phyloP scores from a whole-genome alignment of 2,888 invertebrate genomes.

The Syrphus vitripennis region DNA sequence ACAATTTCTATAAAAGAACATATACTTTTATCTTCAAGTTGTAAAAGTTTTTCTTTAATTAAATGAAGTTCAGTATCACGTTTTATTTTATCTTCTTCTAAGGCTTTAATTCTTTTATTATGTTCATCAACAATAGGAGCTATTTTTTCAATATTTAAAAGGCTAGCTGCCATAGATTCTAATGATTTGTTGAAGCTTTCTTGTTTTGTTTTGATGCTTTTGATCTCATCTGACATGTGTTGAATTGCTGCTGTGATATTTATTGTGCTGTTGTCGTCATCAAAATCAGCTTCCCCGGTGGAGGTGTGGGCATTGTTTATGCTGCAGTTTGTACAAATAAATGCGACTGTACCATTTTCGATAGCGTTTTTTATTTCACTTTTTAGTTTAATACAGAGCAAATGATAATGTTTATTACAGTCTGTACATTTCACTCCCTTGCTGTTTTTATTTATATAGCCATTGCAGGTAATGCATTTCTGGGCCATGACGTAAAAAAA shows the following conservation, averaged over 20 bases:
- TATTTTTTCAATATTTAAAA: background rate
- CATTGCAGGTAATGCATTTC: too few relatives aligned
- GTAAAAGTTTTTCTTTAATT: background rate
- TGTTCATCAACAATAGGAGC: background rate
- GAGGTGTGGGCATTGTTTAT: background rate
- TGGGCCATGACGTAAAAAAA: too few relatives aligned
- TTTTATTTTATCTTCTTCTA: slow-evolving; percentile 78
- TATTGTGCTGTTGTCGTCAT: background rate
- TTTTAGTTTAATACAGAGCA: too few relatives aligned
- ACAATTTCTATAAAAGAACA: background rate
- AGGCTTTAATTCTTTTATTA: slow-evolving; percentile 77
- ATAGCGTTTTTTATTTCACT: too few relatives aligned
- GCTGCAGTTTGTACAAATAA: background rate
- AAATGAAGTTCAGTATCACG: too few relatives aligned
- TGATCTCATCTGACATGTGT: background rate
- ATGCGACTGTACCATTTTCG: background rate
- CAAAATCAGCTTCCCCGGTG: background rate
- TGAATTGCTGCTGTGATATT: background rate
- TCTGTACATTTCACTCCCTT: too few relatives aligned
- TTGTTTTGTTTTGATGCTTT: background rate
- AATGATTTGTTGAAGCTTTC: background rate
- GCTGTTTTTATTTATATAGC: too few relatives aligned
- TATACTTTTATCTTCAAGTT: background rate
- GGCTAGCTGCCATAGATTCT: background rate
- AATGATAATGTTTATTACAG: too few relatives aligned